These are phyloP conservation scores for Andrena flavipes DNA, from an alignment of 2,888 invertebrate species.

Conservation along the genomic window DNA sequence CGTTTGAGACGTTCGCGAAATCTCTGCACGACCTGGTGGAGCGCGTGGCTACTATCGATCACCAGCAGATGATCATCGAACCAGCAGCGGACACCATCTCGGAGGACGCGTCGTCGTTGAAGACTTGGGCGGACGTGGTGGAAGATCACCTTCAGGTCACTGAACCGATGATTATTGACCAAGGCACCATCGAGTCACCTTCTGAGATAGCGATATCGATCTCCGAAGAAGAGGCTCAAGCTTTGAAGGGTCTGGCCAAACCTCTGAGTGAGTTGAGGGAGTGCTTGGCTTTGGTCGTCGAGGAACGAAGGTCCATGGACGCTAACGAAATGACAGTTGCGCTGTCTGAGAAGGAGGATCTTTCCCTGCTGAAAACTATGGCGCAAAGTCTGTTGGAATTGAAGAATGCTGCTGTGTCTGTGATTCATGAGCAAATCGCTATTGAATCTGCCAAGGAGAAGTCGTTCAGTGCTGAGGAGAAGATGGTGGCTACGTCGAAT, in stretches of 20 bases:
- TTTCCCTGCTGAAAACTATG: constrained; percentile 75
- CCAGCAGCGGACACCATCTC: constrained; percentile 82
- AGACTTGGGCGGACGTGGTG: constrained; percentile 67
- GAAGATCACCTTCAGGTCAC: constrained; percentile 57
- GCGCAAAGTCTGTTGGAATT: constrained; percentile 79
- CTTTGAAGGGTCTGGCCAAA: constrained; percentile 73
- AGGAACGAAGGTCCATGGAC: constrained; percentile 73
- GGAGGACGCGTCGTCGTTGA: constrained; percentile 67
- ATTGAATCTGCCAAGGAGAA: constrained; percentile 69
- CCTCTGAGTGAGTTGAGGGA: constrained; percentile 79
- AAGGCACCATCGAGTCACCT: constrained; percentile 59
- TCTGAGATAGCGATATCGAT: constrained; percentile 60
- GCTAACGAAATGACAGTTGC: constrained; percentile 56
- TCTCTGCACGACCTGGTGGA: constrained; percentile 62
- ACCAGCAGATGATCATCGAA: constrained; percentile 72
- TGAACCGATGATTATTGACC: constrained; percentile 55
- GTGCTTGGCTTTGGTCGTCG: constrained; percentile 77
- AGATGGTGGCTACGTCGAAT: constrained; percentile 84
- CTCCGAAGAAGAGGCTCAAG: constrained; percentile 62
- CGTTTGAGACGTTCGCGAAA: constrained; percentile 84
- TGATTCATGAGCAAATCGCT: constrained; percentile 78
- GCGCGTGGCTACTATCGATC: constrained; percentile 52
- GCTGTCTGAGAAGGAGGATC: constrained; percentile 70
- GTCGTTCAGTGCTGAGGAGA: constrained; percentile 25
- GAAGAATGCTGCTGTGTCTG: constrained; percentile 77